Evolutionary conservation across 2,113 vertebrate genomes (phyloP).

Genomic region (Synodontis membranacea): DNA sequence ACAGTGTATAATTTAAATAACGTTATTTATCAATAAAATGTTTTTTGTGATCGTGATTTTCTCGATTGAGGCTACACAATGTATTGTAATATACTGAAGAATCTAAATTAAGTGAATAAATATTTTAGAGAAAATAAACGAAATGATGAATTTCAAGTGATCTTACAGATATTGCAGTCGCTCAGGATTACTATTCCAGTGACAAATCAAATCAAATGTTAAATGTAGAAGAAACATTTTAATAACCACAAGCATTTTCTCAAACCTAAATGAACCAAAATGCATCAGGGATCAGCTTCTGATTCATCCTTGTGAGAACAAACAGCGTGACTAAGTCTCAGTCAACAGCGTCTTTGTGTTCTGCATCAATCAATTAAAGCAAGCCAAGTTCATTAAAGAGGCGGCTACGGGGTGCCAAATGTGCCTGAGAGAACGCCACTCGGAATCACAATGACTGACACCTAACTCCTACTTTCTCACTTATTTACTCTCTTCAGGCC

Average conservation of each 20-base stretch:
- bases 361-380: constrained; percentile 49
- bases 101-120: neutral
- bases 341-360: constrained; percentile 43
- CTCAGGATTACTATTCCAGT: neutral
- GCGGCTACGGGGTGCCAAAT: neutral
- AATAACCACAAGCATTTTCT: constrained; percentile 21
- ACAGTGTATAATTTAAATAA: no score
- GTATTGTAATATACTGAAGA: neutral
- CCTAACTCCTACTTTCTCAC: constrained; percentile 10
- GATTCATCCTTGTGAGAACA: constrained; percentile 40
- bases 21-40: no score
- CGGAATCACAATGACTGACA: constrained; percentile 30
- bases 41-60: neutral
- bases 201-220: neutral
- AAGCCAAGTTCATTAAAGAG: constrained; percentile 39
- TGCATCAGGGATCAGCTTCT: neutral
- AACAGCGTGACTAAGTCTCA: constrained; percentile 43
- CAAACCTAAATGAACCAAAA: constrained; percentile 18
- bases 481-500: constrained; percentile 3
- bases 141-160: neutral
- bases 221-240: neutral
- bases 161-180: neutral
- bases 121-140: no score
- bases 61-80: no score
- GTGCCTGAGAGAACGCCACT: constrained; percentile 12